Conservation (phyloP, 2,888 invertebrate species). For the Nezara viridula region DNA sequence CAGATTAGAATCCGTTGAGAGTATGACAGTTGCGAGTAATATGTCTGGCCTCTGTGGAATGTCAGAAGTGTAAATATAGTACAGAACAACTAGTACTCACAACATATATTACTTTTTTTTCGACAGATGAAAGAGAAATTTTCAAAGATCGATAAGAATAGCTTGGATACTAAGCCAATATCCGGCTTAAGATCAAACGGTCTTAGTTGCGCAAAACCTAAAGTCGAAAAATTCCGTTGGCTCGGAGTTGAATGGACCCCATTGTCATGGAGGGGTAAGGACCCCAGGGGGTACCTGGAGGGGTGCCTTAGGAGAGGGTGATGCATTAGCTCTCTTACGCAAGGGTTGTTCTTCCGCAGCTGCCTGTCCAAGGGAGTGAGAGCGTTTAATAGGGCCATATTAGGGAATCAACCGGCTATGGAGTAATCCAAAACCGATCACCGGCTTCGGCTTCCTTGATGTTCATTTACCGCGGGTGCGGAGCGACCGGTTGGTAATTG, state of each 20-base stretch:
- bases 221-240: slow-evolving; percentile 38
- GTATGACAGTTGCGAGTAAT: too few species aligned
- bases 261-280: background rate
- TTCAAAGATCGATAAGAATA: background rate
- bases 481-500: background rate
- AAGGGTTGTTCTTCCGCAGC: slow-evolving; percentile 12
- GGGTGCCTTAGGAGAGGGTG: background rate
- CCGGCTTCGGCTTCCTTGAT: background rate
- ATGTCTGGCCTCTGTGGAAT: too few species aligned
- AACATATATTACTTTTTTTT: too few species aligned
- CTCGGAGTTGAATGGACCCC: background rate
- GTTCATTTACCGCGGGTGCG: background rate
- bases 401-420: background rate
- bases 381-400: background rate
- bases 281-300: background rate
- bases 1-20: too few species aligned
- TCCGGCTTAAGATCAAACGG: background rate
- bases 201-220: slow-evolving; percentile 20
- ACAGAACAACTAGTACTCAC: too few species aligned
- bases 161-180: background rate
- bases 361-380: background rate
- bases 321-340: background rate
- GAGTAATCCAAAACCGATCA: background rate
- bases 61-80: too few species aligned
- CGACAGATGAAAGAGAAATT: background rate